A percentile compares a stretch with the other conserved stretches of the same genome.
Evolutionary conservation across 1,140 invertebrate species (phyloP).

Genomic region (Drosophila truncata): DNA sequence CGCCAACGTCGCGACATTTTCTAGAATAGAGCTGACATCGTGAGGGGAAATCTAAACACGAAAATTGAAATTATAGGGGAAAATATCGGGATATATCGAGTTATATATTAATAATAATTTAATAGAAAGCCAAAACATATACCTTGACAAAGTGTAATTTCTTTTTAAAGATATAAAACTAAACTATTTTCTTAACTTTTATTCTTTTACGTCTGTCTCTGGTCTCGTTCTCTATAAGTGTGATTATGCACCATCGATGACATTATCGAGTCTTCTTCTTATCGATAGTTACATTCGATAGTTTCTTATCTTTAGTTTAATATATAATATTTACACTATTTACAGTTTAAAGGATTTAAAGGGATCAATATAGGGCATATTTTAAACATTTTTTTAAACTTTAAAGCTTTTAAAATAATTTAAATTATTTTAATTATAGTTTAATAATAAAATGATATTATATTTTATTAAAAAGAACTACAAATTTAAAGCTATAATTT

Average conservation of each 20-base stretch:
- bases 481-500: background rate
- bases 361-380: background rate
- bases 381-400: background rate
- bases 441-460: background rate
- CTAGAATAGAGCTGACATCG: constrained; percentile 14
- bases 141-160: too few species aligned
- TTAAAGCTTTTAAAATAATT: background rate
- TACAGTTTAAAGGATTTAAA: too few species aligned
- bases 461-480: background rate
- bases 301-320: too few species aligned
- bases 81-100: background rate
- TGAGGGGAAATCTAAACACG: constrained; percentile 12
- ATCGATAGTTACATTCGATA: too few species aligned
- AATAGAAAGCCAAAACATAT: background rate
- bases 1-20: constrained; percentile 54
- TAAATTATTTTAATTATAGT: too few species aligned
- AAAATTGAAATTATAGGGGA: background rate
- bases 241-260: too few species aligned
- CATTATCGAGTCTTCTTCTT: too few species aligned
- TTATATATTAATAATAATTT: background rate
- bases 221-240: too few species aligned
- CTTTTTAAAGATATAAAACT: too few species aligned
- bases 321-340: too few species aligned
- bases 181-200: too few species aligned
- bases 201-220: too few species aligned